Evolutionary conservation across 2,113 vertebrate species (phyloP).

Genomic region (Scatophagus argus): DNA sequence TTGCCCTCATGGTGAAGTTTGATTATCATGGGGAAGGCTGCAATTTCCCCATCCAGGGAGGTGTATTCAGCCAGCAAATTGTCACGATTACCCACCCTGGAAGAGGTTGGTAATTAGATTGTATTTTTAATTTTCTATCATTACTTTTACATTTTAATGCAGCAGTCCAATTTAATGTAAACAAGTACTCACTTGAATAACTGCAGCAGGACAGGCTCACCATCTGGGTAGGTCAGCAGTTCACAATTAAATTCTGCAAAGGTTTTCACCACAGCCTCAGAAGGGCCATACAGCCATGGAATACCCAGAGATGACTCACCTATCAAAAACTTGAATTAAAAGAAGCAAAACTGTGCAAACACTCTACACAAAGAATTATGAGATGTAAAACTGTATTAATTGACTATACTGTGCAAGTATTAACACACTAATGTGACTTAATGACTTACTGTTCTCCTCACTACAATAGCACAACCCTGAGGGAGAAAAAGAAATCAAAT

Average conservation of each 20-base stretch:
- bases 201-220: conserved; percentile 50
- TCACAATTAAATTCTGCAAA: background rate
- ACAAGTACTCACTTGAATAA: conserved; percentile 63
- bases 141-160: background rate
- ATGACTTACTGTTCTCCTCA: conserved; percentile 62
- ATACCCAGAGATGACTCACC: conserved; percentile 40
- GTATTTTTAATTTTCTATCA: too few relatives aligned
- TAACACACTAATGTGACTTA: background rate
- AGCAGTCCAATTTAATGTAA: background rate
- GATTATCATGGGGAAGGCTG: fast-evolving
- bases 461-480: conserved; percentile 58
- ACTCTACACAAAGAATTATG: background rate
- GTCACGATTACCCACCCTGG: conserved; percentile 36
- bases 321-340: conserved; percentile 11
- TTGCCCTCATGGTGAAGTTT: conserved; percentile 28
- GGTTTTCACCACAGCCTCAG: fast-evolving
- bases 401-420: background rate
- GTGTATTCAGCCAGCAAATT: background rate
- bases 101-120: background rate
- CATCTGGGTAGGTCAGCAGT: background rate
- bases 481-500: background rate
- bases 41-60: background rate
- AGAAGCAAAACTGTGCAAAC: background rate
- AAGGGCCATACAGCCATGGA: conserved; percentile 54
- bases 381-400: background rate